A percentile compares a stretch with the other conserved stretches of the same genome.
These are phyloP conservation scores for Oreochromis grahami DNA, from an alignment of 2,797 vertebrate genomes.

Conservation along the genomic window DNA sequence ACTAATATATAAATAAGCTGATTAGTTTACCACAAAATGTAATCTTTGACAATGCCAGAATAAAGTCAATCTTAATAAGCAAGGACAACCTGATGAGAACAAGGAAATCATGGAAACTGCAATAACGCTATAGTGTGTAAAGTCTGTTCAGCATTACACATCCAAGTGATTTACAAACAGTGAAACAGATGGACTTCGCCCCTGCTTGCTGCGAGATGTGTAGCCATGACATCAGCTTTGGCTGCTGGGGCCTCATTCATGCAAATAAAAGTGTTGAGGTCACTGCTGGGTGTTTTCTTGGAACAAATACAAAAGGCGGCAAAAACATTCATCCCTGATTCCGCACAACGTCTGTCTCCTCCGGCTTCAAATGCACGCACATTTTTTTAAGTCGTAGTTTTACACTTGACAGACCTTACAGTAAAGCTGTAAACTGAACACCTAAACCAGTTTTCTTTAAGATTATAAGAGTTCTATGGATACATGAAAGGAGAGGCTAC, in stretches of 20 bases:
- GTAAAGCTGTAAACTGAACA: not conserved
- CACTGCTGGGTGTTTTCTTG: not conserved
- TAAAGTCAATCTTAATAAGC: not conserved
- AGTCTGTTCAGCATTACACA: not conserved
- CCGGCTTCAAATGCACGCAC: not conserved
- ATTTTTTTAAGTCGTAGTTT: not conserved
- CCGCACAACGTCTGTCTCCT: not conserved
- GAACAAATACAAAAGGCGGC: not conserved
- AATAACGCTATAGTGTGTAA: not conserved
- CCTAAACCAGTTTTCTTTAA: not conserved
- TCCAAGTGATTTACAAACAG: not conserved
- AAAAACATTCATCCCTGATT: not conserved
- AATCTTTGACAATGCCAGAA: not conserved
- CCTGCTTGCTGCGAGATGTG: not conserved
- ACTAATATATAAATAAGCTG: accelerated
- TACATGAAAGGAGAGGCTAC: not conserved
- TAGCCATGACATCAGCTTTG: not conserved
- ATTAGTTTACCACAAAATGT: not conserved
- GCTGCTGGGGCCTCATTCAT: not conserved
- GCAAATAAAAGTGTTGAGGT: not conserved
- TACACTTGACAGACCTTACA: not conserved
- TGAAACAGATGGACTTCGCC: not conserved
- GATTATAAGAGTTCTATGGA: not conserved
- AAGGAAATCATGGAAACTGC: not conserved
- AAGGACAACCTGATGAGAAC: not conserved